phyloP scores from a whole-genome alignment of 1,140 invertebrate genomes.

The Dendrolimus punctatus region DNA sequence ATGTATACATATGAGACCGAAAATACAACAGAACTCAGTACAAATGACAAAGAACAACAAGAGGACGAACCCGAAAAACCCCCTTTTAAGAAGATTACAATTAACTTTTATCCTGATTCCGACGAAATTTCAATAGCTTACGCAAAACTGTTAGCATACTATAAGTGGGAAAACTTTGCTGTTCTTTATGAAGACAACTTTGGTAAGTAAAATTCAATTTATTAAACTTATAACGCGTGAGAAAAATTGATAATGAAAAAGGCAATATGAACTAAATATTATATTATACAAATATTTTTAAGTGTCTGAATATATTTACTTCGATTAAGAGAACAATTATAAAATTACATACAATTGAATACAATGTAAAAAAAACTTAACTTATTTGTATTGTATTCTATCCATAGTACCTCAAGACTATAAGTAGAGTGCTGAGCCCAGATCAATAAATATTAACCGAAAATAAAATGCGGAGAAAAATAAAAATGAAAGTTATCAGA shows the following conservation, averaged over 20 bases:
- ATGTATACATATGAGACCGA: constrained; percentile 18
- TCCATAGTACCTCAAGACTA: too few species aligned
- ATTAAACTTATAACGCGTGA: not conserved
- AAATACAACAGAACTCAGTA: constrained; percentile 14
- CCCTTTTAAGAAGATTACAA: constrained; percentile 44
- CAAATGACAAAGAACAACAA: constrained; percentile 14
- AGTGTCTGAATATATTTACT: too few species aligned
- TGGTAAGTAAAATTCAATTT: constrained; percentile 50
- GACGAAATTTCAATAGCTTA: constrained; percentile 77
- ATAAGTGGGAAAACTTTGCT: constrained; percentile 82
- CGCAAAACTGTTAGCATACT: constrained; percentile 77
- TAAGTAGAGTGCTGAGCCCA: too few species aligned
- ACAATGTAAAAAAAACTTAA: too few species aligned
- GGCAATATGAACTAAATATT: not conserved
- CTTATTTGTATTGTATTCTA: too few species aligned
- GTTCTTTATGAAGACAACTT: constrained; percentile 74
- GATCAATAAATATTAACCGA: too few species aligned
- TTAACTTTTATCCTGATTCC: constrained; percentile 82
- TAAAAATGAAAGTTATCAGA: too few species aligned
- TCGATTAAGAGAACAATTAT: too few species aligned
- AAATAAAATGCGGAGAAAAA: too few species aligned
- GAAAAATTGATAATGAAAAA: not conserved
- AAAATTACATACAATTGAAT: too few species aligned
- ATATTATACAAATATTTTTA: too few species aligned
- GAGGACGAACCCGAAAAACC: constrained; percentile 9